These are phyloP conservation scores for Lepidochrysops patricia DNA, from an alignment of 2,888 invertebrate genomes.

Conservation along the genomic window DNA sequence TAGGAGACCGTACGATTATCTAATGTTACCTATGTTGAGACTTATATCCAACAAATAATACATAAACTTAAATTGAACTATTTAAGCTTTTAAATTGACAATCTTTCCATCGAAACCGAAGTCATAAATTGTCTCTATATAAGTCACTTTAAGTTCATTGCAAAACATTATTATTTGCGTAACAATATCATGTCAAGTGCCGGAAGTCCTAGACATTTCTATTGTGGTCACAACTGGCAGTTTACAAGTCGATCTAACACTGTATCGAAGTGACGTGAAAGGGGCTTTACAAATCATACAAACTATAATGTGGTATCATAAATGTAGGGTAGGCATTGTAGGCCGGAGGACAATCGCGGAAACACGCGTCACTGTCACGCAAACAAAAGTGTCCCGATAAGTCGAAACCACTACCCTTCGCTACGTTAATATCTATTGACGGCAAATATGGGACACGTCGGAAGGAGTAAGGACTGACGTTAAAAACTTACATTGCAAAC, in stretches of 20 bases:
- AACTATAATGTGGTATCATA: slow-evolving; percentile 49
- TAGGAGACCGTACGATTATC: too few relatives aligned
- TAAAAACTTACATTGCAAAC: not conserved
- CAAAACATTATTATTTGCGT: too few relatives aligned
- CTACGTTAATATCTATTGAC: not conserved
- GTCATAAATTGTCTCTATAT: too few relatives aligned
- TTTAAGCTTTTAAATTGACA: too few relatives aligned
- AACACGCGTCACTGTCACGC: slow-evolving; percentile 60
- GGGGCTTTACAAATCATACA: slow-evolving; percentile 61
- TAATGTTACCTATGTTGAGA: too few relatives aligned
- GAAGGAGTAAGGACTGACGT: not conserved
- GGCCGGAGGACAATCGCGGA: slow-evolving; percentile 58
- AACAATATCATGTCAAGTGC: not conserved
- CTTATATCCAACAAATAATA: too few relatives aligned
- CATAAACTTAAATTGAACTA: too few relatives aligned
- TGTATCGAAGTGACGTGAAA: slow-evolving; percentile 45
- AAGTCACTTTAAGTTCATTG: too few relatives aligned
- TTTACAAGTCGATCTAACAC: slow-evolving; percentile 25
- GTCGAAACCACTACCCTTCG: slow-evolving; percentile 2
- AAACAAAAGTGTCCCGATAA: slow-evolving; percentile 8
- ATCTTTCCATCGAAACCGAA: too few relatives aligned
- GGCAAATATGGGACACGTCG: not conserved
- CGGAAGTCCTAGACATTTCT: not conserved
- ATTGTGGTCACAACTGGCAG: not conserved
- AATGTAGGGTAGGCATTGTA: slow-evolving; percentile 60